Evolutionary conservation across 2,888 invertebrate species (phyloP).

Genomic region (Brenthis ino): DNA sequence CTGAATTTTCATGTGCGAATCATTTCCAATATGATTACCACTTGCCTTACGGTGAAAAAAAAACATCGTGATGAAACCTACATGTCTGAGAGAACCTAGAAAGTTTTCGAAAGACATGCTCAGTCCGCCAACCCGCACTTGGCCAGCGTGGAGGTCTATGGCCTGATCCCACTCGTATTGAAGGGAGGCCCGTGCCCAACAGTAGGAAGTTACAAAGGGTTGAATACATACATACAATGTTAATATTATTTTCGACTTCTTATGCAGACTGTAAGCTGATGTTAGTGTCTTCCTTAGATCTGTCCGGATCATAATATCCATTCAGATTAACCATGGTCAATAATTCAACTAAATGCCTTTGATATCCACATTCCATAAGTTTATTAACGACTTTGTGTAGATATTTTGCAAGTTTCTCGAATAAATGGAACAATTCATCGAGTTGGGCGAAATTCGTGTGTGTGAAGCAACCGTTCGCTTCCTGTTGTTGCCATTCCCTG

Average conservation of each 20-base stretch:
- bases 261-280: slow-evolving; percentile 46
- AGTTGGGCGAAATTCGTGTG: slow-evolving; percentile 83
- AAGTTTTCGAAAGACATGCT: no score
- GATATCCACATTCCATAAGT: slow-evolving; percentile 85
- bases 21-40: no score
- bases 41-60: no score
- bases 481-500: slow-evolving; percentile 82
- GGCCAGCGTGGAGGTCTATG: no score
- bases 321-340: slow-evolving; percentile 86
- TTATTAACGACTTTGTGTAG: slow-evolving; percentile 84
- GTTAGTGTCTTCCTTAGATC: slow-evolving; percentile 57
- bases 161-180: no score
- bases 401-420: slow-evolving; percentile 83
- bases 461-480: slow-evolving; percentile 70
- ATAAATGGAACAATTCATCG: slow-evolving; percentile 83
- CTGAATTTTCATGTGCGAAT: neutral
- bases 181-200: no score
- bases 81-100: no score
- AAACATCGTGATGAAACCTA: no score
- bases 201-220: no score
- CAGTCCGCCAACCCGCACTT: no score
- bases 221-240: no score
- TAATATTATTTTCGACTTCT: no score
- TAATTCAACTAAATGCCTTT: slow-evolving; percentile 85
- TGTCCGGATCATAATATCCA: slow-evolving; percentile 76